Conservation (phyloP, 92 coral and sea anemone species). For the Blastomussa wellsi region DNA sequence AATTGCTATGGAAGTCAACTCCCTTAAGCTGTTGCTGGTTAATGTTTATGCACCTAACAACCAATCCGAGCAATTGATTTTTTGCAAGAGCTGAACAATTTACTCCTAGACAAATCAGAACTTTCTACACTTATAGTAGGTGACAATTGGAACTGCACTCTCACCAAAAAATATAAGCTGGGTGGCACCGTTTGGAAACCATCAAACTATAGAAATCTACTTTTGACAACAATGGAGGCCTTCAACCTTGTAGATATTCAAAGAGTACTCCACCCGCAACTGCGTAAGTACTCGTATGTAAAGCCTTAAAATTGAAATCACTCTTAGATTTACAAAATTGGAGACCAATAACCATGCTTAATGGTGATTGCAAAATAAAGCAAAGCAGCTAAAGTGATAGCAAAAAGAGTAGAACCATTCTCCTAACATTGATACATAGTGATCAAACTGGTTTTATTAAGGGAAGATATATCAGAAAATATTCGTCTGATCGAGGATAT, state of each 20-base stretch:
- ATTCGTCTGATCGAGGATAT: slow-evolving; percentile 24
- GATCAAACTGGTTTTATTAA: background rate
- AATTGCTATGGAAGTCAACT: background rate
- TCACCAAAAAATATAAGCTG: too few species aligned
- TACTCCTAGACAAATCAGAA: too few species aligned
- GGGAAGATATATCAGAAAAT: background rate
- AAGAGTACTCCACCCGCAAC: too few species aligned
- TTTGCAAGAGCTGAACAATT: background rate
- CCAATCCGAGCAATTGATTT: background rate
- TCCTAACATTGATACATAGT: background rate
- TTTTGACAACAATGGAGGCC: too few species aligned
- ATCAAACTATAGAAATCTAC: background rate
- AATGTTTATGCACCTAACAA: slow-evolving; percentile 6
- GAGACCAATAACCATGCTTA: slow-evolving; percentile 10
- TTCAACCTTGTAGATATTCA: background rate
- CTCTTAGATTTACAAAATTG: background rate
- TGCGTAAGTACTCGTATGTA: background rate
- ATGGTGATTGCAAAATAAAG: slow-evolving; percentile 17
- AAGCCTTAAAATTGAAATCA: background rate
- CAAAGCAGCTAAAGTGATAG: slow-evolving; percentile 8
- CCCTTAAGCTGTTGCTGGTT: background rate
- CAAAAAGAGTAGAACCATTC: slow-evolving; percentile 1
- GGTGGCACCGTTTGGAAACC: too few species aligned
- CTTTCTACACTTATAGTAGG: too few species aligned
- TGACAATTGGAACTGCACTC: background rate